Conservation (phyloP, 2,888 invertebrate genomes). For the Camptogramma bilineatum region DNA sequence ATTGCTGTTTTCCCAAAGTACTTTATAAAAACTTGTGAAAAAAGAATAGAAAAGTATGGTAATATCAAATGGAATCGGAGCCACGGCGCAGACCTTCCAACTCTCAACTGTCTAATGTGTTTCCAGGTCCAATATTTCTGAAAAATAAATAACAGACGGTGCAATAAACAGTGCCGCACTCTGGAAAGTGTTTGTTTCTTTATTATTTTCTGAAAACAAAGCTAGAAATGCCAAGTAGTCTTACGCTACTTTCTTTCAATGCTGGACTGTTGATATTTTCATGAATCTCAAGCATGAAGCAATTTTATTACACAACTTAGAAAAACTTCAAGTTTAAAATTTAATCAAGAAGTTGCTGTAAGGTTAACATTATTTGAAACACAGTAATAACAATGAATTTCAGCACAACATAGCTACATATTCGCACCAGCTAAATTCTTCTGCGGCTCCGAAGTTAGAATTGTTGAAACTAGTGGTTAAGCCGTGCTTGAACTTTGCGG, state of each 20-base stretch:
- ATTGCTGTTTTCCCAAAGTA: conserved; percentile 51
- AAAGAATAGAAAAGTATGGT: conserved; percentile 48
- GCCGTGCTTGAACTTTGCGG: conserved; percentile 62
- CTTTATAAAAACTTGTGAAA: conserved; percentile 47
- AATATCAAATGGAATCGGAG: conserved; percentile 48
- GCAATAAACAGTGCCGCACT: conserved; percentile 17
- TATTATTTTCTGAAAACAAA: conserved; percentile 2
- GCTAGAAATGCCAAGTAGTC: neutral
- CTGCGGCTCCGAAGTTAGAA: conserved; percentile 48
- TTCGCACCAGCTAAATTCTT: conserved; percentile 52
- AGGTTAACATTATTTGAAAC: conserved; percentile 2
- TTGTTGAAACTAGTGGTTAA: conserved; percentile 56
- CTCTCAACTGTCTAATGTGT: conserved; percentile 50
- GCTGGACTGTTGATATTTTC: neutral
- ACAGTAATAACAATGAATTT: conserved; percentile 14
- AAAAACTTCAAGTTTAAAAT: neutral
- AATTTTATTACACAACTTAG: neutral
- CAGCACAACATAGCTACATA: conserved; percentile 22
- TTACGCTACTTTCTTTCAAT: neutral
- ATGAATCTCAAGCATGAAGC: neutral
- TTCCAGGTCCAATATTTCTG: conserved; percentile 44
- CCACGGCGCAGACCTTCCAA: conserved; percentile 40
- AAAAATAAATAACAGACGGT: conserved; percentile 28
- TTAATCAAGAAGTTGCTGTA: conserved; percentile 5
- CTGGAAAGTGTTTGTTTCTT: conserved; percentile 5